A percentile compares a stretch with the other conserved stretches of the same genome.
phyloP scores from a whole-genome alignment of 2,888 invertebrate genomes.

The Callyntrura guangdongensis region DNA sequence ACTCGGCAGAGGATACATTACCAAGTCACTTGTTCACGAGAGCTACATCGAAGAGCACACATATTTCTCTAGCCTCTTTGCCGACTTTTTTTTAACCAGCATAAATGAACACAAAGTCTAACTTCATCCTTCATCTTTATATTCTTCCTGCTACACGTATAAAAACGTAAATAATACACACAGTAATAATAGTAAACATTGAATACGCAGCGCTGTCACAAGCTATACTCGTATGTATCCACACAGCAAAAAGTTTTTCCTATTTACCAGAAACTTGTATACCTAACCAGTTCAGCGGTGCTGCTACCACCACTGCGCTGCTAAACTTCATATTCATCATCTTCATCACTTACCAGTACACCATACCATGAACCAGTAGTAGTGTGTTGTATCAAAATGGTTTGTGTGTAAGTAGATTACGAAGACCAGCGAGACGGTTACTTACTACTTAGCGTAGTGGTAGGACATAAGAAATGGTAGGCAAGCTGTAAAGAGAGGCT shows the following conservation, averaged over 20 bases:
- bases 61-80: background rate
- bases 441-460: background rate
- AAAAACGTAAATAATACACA: background rate
- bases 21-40: conserved; percentile 72
- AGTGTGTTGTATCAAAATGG: no score
- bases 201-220: conserved; percentile 18
- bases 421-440: no score
- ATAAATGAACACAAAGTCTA: no score
- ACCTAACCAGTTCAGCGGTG: background rate
- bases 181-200: background rate
- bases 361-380: no score
- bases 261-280: background rate
- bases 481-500: background rate
- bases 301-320: background rate
- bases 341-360: no score
- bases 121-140: no score
- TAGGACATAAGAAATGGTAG: background rate
- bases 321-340: background rate
- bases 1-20: conserved; percentile 32
- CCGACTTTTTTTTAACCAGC: background rate
- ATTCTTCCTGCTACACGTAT: conserved; percentile 7
- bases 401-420: no score
- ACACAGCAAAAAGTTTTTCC: background rate
- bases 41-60: conserved; percentile 74
- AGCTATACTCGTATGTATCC: no score